Conservation (phyloP, 2,888 invertebrate genomes). For the Mactromeris polynyma region DNA sequence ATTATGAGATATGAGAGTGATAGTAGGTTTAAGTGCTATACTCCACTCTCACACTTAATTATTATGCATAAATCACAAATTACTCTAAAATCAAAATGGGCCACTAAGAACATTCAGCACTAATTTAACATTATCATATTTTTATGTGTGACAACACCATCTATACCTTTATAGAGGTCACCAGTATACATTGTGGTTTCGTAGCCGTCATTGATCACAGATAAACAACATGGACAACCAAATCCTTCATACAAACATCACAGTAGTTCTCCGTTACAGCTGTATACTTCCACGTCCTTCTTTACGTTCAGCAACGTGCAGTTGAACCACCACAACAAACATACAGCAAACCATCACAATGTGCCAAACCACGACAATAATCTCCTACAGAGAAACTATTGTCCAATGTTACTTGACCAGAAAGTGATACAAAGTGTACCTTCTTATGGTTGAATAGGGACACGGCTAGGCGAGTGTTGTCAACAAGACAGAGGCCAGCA, state of each 20-base stretch:
- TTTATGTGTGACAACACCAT: not conserved
- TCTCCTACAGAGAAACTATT: not conserved
- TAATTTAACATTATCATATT: too few species aligned
- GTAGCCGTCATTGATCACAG: not conserved
- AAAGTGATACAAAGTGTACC: not conserved
- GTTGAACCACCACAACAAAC: constrained; percentile 3
- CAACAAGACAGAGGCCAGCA: not conserved
- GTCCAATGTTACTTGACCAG: not conserved
- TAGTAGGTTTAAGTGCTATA: too few species aligned
- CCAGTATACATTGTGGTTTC: not conserved
- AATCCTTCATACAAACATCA: not conserved
- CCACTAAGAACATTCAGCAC: not conserved
- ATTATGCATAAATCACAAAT: too few species aligned
- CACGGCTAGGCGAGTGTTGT: not conserved
- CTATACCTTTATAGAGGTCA: not conserved
- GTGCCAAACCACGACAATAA: not conserved
- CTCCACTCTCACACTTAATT: too few species aligned
- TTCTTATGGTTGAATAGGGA: not conserved
- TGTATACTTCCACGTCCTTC: constrained; percentile 15
- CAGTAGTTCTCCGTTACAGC: not conserved
- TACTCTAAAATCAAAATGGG: not conserved
- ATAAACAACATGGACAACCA: not conserved
- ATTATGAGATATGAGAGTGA: too few species aligned
- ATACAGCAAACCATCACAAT: constrained; percentile 1
- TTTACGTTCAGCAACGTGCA: too few species aligned